Evolutionary conservation across 2,888 invertebrate species (phyloP), one percentile per base, ranked within the genome.

Genomic region (Hoplodrina blanda): DNA sequence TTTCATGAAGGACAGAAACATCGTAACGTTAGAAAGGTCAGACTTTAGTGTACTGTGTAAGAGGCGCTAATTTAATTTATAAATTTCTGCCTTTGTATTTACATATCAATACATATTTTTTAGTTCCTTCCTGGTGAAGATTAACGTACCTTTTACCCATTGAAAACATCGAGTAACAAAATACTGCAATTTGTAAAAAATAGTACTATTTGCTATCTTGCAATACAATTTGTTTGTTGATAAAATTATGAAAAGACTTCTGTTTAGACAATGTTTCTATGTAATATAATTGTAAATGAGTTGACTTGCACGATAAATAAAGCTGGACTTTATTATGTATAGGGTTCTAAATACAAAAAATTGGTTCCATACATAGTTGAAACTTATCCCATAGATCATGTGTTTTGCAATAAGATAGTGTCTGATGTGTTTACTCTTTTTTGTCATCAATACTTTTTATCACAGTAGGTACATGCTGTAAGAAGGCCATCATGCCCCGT

Each of bases 401-500:
- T 37, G 37, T 8, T 37, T 37, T 37, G 8, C 37, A 37, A 8
- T 37, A 37, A 37, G 54, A 55, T n/a, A 37, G 8, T 53, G 52
- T 17, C 13, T 55, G 11, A n/a, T 68, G 49, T 56, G 20, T 78
- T 41, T 61, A 13, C 50, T 57, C 13, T 25, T 56, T 66, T 69
- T 55, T 56, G 41, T 74, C 49, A 78, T 64, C 8, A 63, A 17
- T 55, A 20, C 62, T 69, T 67, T 84, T 76, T 82, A 62, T 75
- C 56, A 46, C 79, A 82, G 83, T 79, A 81, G 83, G 73, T 84
- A 76, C 70, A 76, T 82, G 82, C 83, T 73, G 78, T 74, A 76
- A 68, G 74, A 62, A 79, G 74, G 74, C 60, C 81, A 88, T 63
- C 81, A 97, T 97, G 96, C 97, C 97, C 82, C 96, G 97, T 87